Percentiles rank a stretch among this genome's conserved stretches.
These are phyloP conservation scores for Rallus crepitans DNA, from an alignment of 2,797 vertebrate species.

Conservation along the genomic window DNA sequence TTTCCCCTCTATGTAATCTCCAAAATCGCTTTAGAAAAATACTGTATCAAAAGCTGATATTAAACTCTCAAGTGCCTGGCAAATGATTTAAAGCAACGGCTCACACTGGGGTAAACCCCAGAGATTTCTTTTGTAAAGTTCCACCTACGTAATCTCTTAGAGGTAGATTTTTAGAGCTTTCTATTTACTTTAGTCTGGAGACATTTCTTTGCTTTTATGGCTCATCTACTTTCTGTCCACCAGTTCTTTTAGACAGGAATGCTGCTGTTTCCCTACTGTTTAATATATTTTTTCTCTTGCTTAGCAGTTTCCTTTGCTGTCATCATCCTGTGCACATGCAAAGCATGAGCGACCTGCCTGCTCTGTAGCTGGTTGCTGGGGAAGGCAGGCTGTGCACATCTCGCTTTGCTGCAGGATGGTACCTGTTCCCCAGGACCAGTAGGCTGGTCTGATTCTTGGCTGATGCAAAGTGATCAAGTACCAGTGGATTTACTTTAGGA, in stretches of 20 bases:
- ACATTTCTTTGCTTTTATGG: slow-evolving; percentile 37
- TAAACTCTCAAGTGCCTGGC: slow-evolving; percentile 55
- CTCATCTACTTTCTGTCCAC: slow-evolving; percentile 48
- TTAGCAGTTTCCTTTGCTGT: not conserved
- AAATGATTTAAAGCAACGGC: slow-evolving; percentile 46
- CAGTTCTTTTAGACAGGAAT: not conserved
- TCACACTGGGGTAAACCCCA: slow-evolving; percentile 29
- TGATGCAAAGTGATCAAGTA: not conserved
- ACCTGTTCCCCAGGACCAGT: not conserved
- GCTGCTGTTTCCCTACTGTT: not conserved
- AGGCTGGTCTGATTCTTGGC: not conserved
- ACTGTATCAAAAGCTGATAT: slow-evolving; percentile 54
- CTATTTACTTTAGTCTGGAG: slow-evolving; percentile 47
- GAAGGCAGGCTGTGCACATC: not conserved
- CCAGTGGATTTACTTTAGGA: not conserved
- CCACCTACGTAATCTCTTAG: slow-evolving; percentile 48
- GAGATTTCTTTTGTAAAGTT: slow-evolving; percentile 46
- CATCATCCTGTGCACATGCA: not conserved
- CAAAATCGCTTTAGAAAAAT: slow-evolving; percentile 48
- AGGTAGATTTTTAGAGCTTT: slow-evolving; percentile 43
- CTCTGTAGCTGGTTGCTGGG: not conserved
- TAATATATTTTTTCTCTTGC: slow-evolving; percentile 7
- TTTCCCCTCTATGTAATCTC: slow-evolving; percentile 46
- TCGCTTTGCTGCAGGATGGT: not conserved
- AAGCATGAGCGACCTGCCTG: not conserved